phyloP scores from a whole-genome alignment of 2,113 vertebrate species.

The Pseudorhombus dupliciocellatus region DNA sequence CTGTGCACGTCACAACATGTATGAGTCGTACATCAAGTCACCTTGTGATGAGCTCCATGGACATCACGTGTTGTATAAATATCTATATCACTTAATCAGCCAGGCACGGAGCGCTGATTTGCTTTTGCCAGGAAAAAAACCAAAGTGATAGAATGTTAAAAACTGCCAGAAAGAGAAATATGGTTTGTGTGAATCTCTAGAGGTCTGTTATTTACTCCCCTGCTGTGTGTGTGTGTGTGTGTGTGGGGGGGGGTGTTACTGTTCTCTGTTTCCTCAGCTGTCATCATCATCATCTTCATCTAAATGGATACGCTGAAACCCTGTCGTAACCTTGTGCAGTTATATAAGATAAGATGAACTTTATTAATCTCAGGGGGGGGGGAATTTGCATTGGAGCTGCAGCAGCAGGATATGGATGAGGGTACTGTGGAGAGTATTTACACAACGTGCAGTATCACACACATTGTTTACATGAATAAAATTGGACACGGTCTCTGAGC shows the following conservation, averaged over 20 bases:
- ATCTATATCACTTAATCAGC: conserved; percentile 1
- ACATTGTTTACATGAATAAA: background rate
- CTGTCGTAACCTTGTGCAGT: conserved; percentile 1
- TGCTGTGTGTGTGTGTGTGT: background rate
- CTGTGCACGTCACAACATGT: background rate
- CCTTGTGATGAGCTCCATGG: background rate
- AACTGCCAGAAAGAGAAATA: background rate
- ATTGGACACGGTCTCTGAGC: background rate
- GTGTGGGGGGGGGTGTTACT: no score
- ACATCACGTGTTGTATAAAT: background rate
- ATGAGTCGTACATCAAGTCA: conserved; percentile 18
- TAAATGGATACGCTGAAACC: conserved; percentile 41
- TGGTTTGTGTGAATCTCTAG: background rate
- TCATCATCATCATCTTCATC: no score
- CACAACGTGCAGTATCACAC: background rate
- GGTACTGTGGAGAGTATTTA: background rate
- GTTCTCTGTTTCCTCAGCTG: no score
- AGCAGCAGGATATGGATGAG: background rate
- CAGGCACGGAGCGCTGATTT: background rate
- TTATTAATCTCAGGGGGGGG: background rate
- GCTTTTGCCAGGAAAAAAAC: conserved; percentile 2
- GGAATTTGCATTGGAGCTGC: background rate
- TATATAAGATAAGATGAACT: background rate
- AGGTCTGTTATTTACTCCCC: background rate
- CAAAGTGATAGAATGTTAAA: background rate